These are phyloP conservation scores for Alsophila aescularia DNA, from an alignment of 2,888 invertebrate species.

Conservation along the genomic window DNA sequence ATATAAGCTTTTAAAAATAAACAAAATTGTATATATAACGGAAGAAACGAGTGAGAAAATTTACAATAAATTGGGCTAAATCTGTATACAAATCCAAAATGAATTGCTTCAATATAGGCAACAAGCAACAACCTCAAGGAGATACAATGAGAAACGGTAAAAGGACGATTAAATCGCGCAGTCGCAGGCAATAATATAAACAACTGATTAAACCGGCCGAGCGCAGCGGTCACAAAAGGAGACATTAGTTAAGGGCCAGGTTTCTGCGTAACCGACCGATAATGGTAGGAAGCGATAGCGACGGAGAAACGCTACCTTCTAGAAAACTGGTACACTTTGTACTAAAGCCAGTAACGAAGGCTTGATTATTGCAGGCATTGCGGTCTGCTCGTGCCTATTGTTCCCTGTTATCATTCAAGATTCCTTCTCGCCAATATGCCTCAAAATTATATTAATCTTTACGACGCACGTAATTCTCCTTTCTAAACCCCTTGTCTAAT, in stretches of 20 bases:
- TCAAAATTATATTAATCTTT: constrained; percentile 39
- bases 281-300: constrained; percentile 77
- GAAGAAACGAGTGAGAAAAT: too few relatives aligned
- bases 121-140: constrained; percentile 9
- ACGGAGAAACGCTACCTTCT: constrained; percentile 45
- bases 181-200: constrained; percentile 79
- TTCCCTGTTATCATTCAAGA: constrained; percentile 48
- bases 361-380: constrained; percentile 51
- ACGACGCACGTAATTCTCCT: constrained; percentile 29
- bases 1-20: too few relatives aligned
- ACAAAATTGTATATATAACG: neutral
- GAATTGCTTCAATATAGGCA: too few relatives aligned
- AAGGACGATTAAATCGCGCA: constrained; percentile 76
- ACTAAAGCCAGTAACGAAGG: constrained; percentile 53
- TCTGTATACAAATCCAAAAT: too few relatives aligned
- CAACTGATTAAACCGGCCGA: constrained; percentile 77
- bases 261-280: constrained; percentile 69
- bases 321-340: constrained; percentile 65
- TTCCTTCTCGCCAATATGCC: constrained; percentile 40
- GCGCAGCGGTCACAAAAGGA: constrained; percentile 77
- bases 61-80: too few relatives aligned
- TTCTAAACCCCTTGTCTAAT: constrained; percentile 10
- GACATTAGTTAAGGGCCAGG: constrained; percentile 75
- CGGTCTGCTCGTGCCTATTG: constrained; percentile 47
- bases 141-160: constrained; percentile 79